Percentiles rank a stretch among this genome's conserved stretches.
Evolutionary conservation across 2,797 vertebrate species (phyloP).

Genomic region (Silurus lanzhouensis): DNA sequence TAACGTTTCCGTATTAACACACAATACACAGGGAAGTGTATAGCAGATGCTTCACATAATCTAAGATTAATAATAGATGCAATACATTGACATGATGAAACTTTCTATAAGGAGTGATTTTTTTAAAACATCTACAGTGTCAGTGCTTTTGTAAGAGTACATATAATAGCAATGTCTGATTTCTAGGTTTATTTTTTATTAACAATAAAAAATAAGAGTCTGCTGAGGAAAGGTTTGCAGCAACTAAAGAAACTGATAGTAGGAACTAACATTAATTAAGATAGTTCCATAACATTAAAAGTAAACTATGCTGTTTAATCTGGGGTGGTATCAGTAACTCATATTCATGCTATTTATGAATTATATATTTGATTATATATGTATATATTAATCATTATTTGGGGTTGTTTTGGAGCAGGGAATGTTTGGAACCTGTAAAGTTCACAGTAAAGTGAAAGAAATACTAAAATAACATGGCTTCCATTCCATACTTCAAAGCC

Average conservation of each 20-base stretch:
- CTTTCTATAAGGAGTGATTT: background rate
- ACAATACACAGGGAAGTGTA: background rate
- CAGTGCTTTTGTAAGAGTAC: background rate
- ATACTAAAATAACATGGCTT: too few relatives aligned
- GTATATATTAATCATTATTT: too few relatives aligned
- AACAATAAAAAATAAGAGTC: background rate
- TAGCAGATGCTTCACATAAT: background rate
- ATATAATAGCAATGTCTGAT: background rate
- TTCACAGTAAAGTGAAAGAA: too few relatives aligned
- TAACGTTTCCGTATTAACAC: background rate
- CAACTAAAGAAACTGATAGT: background rate
- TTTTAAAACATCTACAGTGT: background rate
- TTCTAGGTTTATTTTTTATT: background rate
- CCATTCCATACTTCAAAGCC: too few relatives aligned
- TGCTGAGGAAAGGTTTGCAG: background rate
- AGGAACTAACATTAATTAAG: background rate
- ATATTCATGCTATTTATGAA: background rate
- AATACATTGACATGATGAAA: background rate
- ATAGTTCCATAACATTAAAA: background rate
- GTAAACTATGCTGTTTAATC: background rate
- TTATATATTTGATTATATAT: too few relatives aligned
- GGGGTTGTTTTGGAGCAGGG: too few relatives aligned
- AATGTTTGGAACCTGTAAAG: too few relatives aligned
- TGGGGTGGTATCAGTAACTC: background rate
- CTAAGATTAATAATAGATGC: background rate